Conservation (phyloP, 1,140 invertebrate genomes). For the Aculops lycopersici region DNA sequence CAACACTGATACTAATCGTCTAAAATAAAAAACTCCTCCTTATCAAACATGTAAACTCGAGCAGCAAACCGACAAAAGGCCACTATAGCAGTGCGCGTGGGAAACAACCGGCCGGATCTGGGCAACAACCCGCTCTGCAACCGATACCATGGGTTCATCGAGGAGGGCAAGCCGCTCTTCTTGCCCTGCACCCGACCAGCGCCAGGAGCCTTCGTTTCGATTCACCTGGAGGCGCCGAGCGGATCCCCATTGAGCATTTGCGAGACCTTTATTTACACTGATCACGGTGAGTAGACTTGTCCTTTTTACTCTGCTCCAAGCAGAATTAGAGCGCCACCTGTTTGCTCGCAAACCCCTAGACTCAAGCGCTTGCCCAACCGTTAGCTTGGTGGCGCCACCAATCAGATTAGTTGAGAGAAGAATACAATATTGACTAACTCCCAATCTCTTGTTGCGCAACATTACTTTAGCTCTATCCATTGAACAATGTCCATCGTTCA, state of each 20-base stretch:
- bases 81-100: slow-evolving; percentile 56
- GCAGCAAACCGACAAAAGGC: slow-evolving; percentile 20
- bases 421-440: not conserved
- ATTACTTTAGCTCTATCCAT: slow-evolving; percentile 38
- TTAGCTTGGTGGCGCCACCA: no score
- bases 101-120: slow-evolving; percentile 69
- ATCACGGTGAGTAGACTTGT: slow-evolving; percentile 37
- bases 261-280: slow-evolving; percentile 74
- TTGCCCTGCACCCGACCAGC: slow-evolving; percentile 72
- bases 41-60: no score
- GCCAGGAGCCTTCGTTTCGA: slow-evolving; percentile 70
- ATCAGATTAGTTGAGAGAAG: no score
- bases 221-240: slow-evolving; percentile 40
- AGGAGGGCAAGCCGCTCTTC: slow-evolving; percentile 63
- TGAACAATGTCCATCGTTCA: slow-evolving; percentile 60
- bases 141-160: slow-evolving; percentile 26
- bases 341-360: no score
- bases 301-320: no score
- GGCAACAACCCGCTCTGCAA: slow-evolving; percentile 74
- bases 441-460: not conserved
- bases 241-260: slow-evolving; percentile 50
- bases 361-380: no score
- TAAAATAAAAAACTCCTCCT: no score
- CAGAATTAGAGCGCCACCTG: no score
- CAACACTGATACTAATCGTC: no score